A percentile compares a stretch with the other conserved stretches of the same genome.
phyloP scores from a whole-genome alignment of 1,140 invertebrate genomes.

The Drosophila ambigua region DNA sequence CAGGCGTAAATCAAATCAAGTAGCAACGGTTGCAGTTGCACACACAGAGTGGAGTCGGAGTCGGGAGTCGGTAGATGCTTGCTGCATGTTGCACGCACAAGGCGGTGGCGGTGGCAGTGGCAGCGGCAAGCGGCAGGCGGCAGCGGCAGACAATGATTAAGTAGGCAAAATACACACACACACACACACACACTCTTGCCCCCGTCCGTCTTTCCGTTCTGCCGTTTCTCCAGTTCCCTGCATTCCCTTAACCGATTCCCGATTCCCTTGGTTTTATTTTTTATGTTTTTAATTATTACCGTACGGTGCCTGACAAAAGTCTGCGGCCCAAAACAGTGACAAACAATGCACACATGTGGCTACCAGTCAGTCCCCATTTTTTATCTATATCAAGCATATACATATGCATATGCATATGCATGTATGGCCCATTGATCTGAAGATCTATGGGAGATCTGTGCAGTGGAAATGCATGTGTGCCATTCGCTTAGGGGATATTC shows the following conservation, averaged over 20 bases:
- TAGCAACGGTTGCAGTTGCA: slow-evolving; percentile 57
- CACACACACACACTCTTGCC: slow-evolving; percentile 8
- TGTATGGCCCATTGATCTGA: too few relatives aligned
- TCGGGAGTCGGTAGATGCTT: slow-evolving; percentile 13
- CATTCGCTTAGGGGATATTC: too few relatives aligned
- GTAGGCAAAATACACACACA: slow-evolving; percentile 68
- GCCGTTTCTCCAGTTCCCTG: slow-evolving; percentile 8
- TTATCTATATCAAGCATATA: too few relatives aligned
- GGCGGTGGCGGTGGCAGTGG: not conserved
- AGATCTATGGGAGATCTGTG: too few relatives aligned
- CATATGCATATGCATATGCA: too few relatives aligned
- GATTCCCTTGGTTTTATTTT: slow-evolving; percentile 49
- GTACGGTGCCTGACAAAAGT: slow-evolving; percentile 75
- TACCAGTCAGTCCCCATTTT: not conserved
- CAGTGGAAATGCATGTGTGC: too few relatives aligned
- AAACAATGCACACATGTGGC: slow-evolving; percentile 50
- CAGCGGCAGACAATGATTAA: slow-evolving; percentile 74
- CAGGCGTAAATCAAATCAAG: slow-evolving; percentile 83
- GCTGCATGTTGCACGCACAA: slow-evolving; percentile 77
- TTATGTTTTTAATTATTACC: slow-evolving; percentile 82
- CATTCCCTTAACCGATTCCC: slow-evolving; percentile 19
- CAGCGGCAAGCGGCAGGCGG: not conserved
- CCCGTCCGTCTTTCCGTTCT: not conserved
- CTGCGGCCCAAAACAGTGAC: slow-evolving; percentile 29
- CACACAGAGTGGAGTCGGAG: slow-evolving; percentile 3